Evolutionary conservation across 2,888 invertebrate species (phyloP), one percentile per base, ranked within the genome.

Genomic region (Brachylomia viminalis): DNA sequence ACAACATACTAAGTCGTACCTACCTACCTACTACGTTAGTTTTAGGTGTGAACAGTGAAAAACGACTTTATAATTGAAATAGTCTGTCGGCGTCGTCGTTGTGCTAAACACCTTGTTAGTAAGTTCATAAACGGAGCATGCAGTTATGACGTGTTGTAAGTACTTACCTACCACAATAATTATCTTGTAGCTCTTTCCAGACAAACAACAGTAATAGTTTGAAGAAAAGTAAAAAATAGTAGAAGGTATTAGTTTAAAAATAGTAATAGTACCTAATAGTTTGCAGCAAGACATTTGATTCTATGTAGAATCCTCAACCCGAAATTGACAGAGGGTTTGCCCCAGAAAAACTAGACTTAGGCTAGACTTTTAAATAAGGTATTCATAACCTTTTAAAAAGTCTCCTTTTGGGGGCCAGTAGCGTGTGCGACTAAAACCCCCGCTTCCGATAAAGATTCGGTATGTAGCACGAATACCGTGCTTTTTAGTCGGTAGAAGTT

Each of bases 31-130:
- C 20, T 45, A 23, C 20, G 52, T 38, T 62, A 54, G 23, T 62
- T 69, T 77, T 20, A 66, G 30, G 54, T 58, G 27, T 30, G 20
- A 27, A 42, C 23, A 17, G 45, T 61, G 38, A 65, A 52, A 47
- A 45, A 45, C 27, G 15, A 68, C 42, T 49, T 45, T 68, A 64
- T 76, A 80, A 80, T 80, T 71, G 4, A 13, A n/a, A 54, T 15
- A 0, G 33, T 59, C 56, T 30, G 49, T 17, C 10, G 52, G 66
- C 20, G 7, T 13, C 7, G 27, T 33, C 11, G 15, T 7, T 15
- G 20, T 20, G 67, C 11, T 27, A 27, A 54, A 58, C 27, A 42
- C 47, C 6, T 27, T 1, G 3, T 62, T 38, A 62, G 5, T 23
- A 42, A 38, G 10, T 30, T 20, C 11, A 17, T 45, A 23, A 64